Conservation (phyloP, 2,113 vertebrate genomes). For the Pagrus major region DNA sequence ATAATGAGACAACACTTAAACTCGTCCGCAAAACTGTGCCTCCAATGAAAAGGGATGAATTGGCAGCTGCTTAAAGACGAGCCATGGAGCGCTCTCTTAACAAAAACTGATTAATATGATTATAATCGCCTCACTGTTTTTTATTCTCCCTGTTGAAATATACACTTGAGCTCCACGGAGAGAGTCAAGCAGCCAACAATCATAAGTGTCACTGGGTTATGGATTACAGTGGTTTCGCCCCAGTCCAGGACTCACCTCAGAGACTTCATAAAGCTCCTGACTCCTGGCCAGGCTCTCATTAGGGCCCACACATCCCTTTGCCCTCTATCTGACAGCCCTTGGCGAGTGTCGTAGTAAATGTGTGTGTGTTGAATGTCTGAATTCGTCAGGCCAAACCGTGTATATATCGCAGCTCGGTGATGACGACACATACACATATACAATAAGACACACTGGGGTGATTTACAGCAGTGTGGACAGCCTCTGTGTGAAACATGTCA, state of each 20-base stretch:
- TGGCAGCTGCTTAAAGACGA: slow-evolving; percentile 16
- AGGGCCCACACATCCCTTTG: slow-evolving; percentile 63
- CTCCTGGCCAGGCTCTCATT: slow-evolving; percentile 72
- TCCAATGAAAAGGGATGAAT: slow-evolving; percentile 22
- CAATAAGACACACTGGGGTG: slow-evolving; percentile 31
- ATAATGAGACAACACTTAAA: slow-evolving; percentile 41
- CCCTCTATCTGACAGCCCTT: slow-evolving; percentile 65
- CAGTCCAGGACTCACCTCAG: slow-evolving; percentile 67
- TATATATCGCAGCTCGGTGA: slow-evolving; percentile 40
- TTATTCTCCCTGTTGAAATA: slow-evolving; percentile 41
- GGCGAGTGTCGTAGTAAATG: slow-evolving; percentile 46
- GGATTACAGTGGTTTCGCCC: slow-evolving; percentile 66
- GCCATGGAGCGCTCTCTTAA: slow-evolving; percentile 8
- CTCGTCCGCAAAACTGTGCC: neutral
- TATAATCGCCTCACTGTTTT: slow-evolving; percentile 20
- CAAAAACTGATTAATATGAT: slow-evolving; percentile 34
- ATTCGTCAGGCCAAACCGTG: slow-evolving; percentile 35
- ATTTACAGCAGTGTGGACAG: slow-evolving; percentile 72
- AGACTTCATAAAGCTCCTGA: slow-evolving; percentile 71
- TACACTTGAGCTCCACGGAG: slow-evolving; percentile 15
- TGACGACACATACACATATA: slow-evolving; percentile 46
- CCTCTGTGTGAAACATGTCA: slow-evolving; percentile 67
- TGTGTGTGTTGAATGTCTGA: slow-evolving; percentile 33
- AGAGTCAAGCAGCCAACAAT: slow-evolving; percentile 52
- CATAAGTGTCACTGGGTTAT: slow-evolving; percentile 71